Conservation (phyloP, 2,113 vertebrate genomes). For the Jacana jacana region DNA sequence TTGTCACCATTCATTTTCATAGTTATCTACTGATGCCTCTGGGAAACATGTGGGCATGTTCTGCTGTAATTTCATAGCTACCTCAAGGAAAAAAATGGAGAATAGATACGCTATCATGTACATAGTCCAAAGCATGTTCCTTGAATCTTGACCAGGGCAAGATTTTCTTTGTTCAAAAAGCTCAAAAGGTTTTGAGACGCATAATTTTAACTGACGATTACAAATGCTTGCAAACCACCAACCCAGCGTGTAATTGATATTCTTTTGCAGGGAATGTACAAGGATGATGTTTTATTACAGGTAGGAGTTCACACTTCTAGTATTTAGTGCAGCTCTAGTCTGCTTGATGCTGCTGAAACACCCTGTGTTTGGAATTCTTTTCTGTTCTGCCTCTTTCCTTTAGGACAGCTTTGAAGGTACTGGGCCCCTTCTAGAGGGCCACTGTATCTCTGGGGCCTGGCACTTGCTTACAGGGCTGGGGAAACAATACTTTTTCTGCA, state of each 20-base stretch:
- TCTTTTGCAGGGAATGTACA: not conserved
- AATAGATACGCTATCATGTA: not conserved
- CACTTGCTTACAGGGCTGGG: not conserved
- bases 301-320: not conserved
- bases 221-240: not conserved
- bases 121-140: not conserved
- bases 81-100: not conserved
- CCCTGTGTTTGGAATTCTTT: not conserved
- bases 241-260: not conserved
- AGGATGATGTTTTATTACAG: not conserved
- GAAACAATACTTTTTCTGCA: not conserved
- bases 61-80: not conserved
- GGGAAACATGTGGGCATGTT: not conserved
- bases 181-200: not conserved
- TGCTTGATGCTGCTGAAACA: not conserved
- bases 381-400: not conserved
- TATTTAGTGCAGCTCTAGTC: not conserved
- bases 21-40: accelerated
- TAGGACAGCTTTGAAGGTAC: not conserved
- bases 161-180: not conserved
- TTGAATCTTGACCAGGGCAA: not conserved
- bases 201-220: not conserved
- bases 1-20: not conserved
- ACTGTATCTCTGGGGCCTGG: not conserved
- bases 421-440: not conserved